Evolutionary conservation across 2,113 vertebrate genomes (phyloP), one percentile per base, ranked within the genome.

Genomic region (Tachycineta bicolor): DNA sequence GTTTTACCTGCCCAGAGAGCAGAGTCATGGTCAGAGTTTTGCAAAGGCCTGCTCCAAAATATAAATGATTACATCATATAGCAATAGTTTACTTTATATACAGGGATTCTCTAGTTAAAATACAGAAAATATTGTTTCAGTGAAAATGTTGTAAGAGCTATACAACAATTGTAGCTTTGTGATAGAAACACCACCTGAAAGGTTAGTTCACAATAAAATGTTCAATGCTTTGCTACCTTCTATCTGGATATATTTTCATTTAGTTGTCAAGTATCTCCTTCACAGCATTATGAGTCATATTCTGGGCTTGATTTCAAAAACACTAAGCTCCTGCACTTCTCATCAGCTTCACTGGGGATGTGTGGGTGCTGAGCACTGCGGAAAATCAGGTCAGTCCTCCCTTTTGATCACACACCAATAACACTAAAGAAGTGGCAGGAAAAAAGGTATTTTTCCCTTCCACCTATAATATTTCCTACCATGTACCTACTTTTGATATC

Each of bases 171-270:
- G 64, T 87, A 87, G 89, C 75, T 87, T 90, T 87, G 73, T 83
- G 46, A 75, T 28, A 96, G 90, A 91, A 96, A 96, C 94, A 91
- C 28, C 64, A 78, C 28, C 63, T 1, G 1, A 91, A 82, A 82
- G 64, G 52, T 87, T 88, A 88, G 74, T 96, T 96, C 88, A 77
- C 92, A 97, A 97, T 96, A 97, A 97, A 98, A 83, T 69, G 59
- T 97, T 96, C 52, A 94, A 63, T 47, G 69, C 84, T 75, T 90
- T 86, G 69, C 81, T 94, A 75, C 37, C 76, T 71, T 90, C 69
- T 88, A 71, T 91, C 58, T 55, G 83, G 58, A 79, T 75, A 43
- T 76, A 63, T 77, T 95, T 95, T 88, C 94, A 71, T 84, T 89
- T 79, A 62, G 58, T 76, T 91, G 89, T 94, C 68, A 67, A 93